Conservation (phyloP, 2,888 invertebrate genomes). For the Diplazon laetatorius region DNA sequence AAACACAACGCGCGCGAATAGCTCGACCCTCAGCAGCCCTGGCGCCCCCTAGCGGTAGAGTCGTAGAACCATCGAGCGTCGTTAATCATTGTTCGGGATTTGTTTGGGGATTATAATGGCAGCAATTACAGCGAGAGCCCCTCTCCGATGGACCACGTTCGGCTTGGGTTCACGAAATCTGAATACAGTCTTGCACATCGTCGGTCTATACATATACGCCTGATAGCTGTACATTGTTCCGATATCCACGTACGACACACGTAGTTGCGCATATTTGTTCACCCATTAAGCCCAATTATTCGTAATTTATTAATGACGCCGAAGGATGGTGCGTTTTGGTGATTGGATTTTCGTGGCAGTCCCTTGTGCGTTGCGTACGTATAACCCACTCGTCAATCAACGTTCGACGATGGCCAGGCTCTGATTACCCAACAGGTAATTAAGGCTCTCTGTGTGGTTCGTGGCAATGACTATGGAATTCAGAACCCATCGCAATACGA, state of each 20-base stretch:
- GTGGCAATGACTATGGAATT: not conserved
- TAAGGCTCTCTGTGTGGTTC: slow-evolving; percentile 23
- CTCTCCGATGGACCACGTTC: not conserved
- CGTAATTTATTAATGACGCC: slow-evolving; percentile 31
- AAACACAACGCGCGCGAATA: not conserved
- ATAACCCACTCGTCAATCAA: slow-evolving; percentile 24
- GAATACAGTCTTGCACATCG: too few species aligned
- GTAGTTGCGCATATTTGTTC: slow-evolving; percentile 26
- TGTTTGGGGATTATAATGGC: slow-evolving; percentile 35
- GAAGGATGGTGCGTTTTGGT: not conserved
- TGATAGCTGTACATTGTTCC: not conserved
- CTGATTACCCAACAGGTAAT: slow-evolving; percentile 13
- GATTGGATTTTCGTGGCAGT: not conserved
- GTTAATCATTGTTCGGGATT: slow-evolving; percentile 63
- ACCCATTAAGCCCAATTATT: slow-evolving; percentile 29
- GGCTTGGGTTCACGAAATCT: not conserved
- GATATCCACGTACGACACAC: not conserved
- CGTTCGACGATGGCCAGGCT: slow-evolving; percentile 16
- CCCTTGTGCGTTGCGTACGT: too few species aligned
- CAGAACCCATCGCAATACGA: too few species aligned
- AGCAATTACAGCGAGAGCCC: slow-evolving; percentile 32
- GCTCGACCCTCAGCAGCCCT: slow-evolving; percentile 13
- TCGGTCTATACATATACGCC: not conserved
- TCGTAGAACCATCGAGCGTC: slow-evolving; percentile 42
- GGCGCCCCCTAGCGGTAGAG: not conserved